Base-by-base conservation (phyloP, 2,888 invertebrate species). In the Hartigia nigra region DNA sequence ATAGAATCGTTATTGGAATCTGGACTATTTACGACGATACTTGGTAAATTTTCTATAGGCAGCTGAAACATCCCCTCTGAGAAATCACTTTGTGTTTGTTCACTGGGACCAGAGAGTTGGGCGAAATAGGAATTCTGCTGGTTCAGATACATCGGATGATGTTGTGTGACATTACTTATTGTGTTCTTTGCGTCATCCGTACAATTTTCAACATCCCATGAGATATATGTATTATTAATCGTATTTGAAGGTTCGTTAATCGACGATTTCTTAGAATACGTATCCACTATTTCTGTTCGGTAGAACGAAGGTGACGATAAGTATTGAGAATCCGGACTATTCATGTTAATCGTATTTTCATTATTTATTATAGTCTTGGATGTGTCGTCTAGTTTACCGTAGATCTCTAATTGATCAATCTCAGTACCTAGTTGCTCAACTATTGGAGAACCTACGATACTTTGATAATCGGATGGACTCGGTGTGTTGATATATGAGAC, bases 401-500 rank as follows among this genome's bases (percentile, higher is more conserved):
- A 12, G 39, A 14, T 14, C 39, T 39, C 55, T 55, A 23, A 23
- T 23, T 81, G 79, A 1, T 82, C 82, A 5, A 86, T 80, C 31
- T 86, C 77, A 1, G 81, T 69, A 37, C 80, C 84, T n/a, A 88
- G 78, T 34, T 82, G 85, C 4, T 88, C 85, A 32, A 88, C 87
- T 14, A 82, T 31, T 37, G 77, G 84, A 1, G 80, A 83, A n/a
- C 82, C 86, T 72, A 87, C 14, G 0, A 84, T 77, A 74, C 74
- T 79, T 12, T 84, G 86, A 74, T 87, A 89, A 74, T 84, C 86
- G n/a, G 78, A 77, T 0, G 91, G 89, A 77, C 90, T 91, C 1
- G 86, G 83, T 0, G 86, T 86, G 12, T 88, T 87, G 34, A 84
- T 81, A 79, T 86, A 88, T 0, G 88, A 90, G 35, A 87, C 86